Evolutionary conservation across 1,140 invertebrate genomes (phyloP).

Genomic region (Parasteatoda tepidariorum): DNA sequence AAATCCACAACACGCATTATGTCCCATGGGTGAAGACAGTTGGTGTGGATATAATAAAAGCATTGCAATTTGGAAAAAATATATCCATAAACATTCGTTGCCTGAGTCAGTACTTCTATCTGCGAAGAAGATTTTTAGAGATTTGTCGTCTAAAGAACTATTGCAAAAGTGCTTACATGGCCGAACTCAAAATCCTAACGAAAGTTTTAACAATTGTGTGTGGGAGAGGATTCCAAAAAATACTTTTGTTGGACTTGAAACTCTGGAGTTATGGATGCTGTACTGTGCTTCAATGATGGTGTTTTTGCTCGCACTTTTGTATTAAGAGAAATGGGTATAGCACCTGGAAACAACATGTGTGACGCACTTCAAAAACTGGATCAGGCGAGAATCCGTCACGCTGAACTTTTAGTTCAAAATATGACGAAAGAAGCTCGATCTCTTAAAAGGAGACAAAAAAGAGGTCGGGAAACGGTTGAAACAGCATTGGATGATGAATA

Average conservation of each 20-base stretch:
- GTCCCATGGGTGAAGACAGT: not conserved
- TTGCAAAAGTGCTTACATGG: constrained; percentile 26
- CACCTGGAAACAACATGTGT: not conserved
- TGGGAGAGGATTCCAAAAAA: not conserved
- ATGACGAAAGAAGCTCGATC: not conserved
- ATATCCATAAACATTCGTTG: not conserved
- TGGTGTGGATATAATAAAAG: not conserved
- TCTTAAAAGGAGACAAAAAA: not conserved
- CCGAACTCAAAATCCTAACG: too few species aligned
- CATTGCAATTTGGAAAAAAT: too few species aligned
- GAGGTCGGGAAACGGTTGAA: too few species aligned
- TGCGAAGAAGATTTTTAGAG: not conserved
- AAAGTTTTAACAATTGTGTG: not conserved
- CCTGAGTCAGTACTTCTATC: not conserved
- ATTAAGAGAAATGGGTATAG: constrained; percentile 1
- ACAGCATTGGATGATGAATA: too few species aligned
- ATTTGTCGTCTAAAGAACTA: not conserved
- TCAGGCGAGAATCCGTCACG: not conserved
- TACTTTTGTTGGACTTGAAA: not conserved
- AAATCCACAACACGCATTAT: constrained; percentile 1
- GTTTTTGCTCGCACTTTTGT: not conserved
- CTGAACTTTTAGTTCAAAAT: not conserved
- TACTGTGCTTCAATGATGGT: constrained; percentile 11
- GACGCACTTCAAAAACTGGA: not conserved
- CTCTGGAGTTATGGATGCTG: not conserved